Base-by-base conservation (phyloP, 2,113 vertebrate species). In the Sorex araneus region DNA sequence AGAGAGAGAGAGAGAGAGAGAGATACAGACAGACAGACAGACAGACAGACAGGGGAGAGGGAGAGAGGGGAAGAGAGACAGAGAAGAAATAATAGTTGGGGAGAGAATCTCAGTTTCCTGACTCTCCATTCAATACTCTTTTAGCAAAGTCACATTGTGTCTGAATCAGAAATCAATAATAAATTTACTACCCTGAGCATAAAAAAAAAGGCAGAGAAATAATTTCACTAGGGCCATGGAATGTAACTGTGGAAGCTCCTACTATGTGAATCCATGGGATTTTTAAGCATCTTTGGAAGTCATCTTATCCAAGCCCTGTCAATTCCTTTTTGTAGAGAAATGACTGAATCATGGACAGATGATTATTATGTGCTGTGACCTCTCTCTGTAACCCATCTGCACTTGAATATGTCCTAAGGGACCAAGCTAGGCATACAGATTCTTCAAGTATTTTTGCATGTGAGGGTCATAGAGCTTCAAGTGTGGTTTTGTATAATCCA, bases 161-260 rank as follows among this genome's bases (percentile, higher is more conserved):
- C 47, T 80, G 87, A 81, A 87, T 91, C 87, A 81, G 77, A 94
- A 84, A 91, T 95, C 90, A 90, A 50, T 94, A 74, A 84, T 77
- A 57, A 75, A 64, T 94, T 95, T 94, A 94, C 90, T 94, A 73
- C 43, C 75, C 88, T 75, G 84, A 30, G 6, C 27, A 66, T 12
- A 66, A 9, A 64, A 43, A 87, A 60, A 85, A 43, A 18, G 79
- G n/a, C 54, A 90, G 84, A 81, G 67, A 36, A 94, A 87, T 92
- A 66, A 94, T 94, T 92, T 94, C 83, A 91, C 40, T 10, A 60
- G 87, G 77, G 23, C 50, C n/a, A 63, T 88, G 64, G 40, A 64
- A 84, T 95, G 90, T 87, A 89, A 40, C 4, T 40, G 40, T 40
- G 57, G 18, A 6, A 60, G 57, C 57, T 60, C 57, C 57, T 60